phyloP scores from a whole-genome alignment of 2,888 invertebrate genomes.

The Palloptera scutellata region DNA sequence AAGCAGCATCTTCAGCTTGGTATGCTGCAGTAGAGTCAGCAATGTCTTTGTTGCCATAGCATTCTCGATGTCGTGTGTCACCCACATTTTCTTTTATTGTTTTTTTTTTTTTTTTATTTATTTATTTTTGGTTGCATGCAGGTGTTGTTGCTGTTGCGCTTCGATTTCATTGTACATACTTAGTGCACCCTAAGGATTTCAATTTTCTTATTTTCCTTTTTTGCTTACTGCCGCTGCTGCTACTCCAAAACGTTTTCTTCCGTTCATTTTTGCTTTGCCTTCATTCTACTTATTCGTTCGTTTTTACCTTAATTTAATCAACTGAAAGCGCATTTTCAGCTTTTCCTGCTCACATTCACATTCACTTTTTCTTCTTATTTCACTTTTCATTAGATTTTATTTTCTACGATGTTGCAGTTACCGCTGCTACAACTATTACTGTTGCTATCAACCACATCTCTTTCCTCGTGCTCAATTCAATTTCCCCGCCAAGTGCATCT shows the following conservation, averaged over 20 bases:
- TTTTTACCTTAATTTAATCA: conserved; percentile 45
- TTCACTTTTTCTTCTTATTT: conserved; percentile 9
- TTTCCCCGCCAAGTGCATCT: not conserved
- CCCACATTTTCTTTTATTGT: too few species aligned
- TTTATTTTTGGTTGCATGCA: not conserved
- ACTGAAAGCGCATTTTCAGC: conserved; percentile 44
- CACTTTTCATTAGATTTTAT: conserved; percentile 6
- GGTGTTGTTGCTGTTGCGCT: conserved; percentile 12
- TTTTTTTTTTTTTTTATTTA: too few species aligned
- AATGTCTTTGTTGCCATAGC: conserved; percentile 21
- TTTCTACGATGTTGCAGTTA: not conserved
- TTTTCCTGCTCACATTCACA: conserved; percentile 33
- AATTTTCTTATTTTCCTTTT: conserved; percentile 20
- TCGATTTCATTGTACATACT: conserved; percentile 25
- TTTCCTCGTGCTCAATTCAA: conserved; percentile 8
- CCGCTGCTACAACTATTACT: conserved; percentile 24
- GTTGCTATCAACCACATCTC: too few species aligned
- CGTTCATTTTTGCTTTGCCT: not conserved
- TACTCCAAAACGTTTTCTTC: not conserved
- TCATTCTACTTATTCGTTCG: not conserved
- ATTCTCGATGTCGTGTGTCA: conserved; percentile 2
- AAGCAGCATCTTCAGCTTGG: not conserved
- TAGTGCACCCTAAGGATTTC: conserved; percentile 29
- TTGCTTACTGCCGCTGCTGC: conserved; percentile 1
- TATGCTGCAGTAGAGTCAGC: conserved; percentile 5